phyloP scores from a whole-genome alignment of 1,140 invertebrate species.

The Bathynomus jamesi region DNA sequence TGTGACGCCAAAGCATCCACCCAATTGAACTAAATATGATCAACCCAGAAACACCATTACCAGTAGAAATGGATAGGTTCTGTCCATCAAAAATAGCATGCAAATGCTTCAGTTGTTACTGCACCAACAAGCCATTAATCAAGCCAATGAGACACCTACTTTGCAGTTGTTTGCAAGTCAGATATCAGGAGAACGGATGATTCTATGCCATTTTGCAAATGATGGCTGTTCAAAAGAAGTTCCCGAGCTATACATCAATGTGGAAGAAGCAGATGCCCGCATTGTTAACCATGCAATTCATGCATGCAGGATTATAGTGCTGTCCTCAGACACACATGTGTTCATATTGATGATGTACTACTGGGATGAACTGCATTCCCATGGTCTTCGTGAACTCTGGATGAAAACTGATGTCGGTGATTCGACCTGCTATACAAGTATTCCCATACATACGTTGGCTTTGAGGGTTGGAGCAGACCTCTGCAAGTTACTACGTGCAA shows the following conservation, averaged over 20 bases:
- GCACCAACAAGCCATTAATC: background rate
- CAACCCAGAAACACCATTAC: no score
- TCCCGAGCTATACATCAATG: background rate
- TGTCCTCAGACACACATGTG: background rate
- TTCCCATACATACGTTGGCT: no score
- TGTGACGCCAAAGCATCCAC: no score
- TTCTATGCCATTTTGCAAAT: background rate
- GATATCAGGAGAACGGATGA: background rate
- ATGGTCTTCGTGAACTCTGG: background rate
- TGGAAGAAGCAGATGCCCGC: background rate
- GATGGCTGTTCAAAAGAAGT: background rate
- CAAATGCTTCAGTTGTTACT: background rate
- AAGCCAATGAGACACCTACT: no score
- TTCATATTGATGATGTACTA: background rate
- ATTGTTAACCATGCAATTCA: background rate
- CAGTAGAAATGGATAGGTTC: no score
- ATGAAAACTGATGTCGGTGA: background rate
- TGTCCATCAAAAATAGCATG: background rate
- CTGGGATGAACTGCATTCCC: background rate
- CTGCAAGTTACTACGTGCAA: no score
- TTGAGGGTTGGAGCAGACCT: no score
- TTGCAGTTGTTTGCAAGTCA: no score
- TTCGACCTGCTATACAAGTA: no score
- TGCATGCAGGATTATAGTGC: background rate
- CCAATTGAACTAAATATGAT: no score